Base-by-base conservation (phyloP, 2,113 vertebrate species). In the Bufo bufo region DNA sequence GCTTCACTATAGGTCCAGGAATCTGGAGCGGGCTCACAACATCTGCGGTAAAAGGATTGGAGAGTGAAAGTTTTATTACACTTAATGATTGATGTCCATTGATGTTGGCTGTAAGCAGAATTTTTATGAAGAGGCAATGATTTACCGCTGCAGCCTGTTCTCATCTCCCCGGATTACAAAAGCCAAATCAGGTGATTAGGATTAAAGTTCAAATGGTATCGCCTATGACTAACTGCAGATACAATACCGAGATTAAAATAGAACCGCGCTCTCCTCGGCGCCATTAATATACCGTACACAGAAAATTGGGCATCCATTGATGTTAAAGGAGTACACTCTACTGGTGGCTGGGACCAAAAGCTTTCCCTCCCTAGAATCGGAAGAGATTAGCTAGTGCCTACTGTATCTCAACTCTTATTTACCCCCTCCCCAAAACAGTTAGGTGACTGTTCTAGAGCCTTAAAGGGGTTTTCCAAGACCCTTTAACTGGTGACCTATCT, bases 11-110 rank as follows among this genome's bases (percentile, higher is more conserved):
- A 69, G 43, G 82, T 84, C 63, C 85, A 61, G 56, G 56, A 65
- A 77, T 77, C 72, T 23, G 74, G 58, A 77, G 45, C 12, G 14
- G 45, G 11, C n/a, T 17, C 84, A 61, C 33, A 61, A 77, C 74
- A 86, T 86, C 85, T 86, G 74, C 56, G 72, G 56, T 78, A 78
- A 77, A 85, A 63, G 56, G 59, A 77, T 45, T 49, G 72, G 54
- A 65, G 72, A 78, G 20, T 77, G 58, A 86, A 77, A 78, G 74
- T 77, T 77, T 86, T 86, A 86, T 86, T 86, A 78, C 75, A 50
- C 74, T 78, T 77, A 86, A 86, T 86, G 85, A 86, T 11, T 86
- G 85, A 86, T 74, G 49, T 33, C 72, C 59, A 86, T 78, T 86
- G 59, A 86, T 63, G 59, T 63, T 65, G 74, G 72, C 58, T 78